Conservation (phyloP, 2,797 vertebrate genomes). For the Setipinna tenuifilis region DNA sequence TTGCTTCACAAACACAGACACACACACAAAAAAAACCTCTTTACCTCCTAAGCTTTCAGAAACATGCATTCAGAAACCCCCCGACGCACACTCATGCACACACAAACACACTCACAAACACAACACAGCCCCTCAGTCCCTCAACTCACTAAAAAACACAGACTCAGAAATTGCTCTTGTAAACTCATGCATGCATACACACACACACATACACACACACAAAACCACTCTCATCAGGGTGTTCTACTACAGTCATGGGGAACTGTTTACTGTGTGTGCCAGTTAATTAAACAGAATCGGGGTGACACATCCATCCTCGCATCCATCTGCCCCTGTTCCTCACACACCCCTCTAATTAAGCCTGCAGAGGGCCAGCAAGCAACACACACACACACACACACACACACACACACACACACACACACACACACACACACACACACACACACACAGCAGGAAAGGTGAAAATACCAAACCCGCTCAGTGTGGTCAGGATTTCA, state of each 20-base stretch:
- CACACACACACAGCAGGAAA: background rate
- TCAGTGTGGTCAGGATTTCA: background rate
- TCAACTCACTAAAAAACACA: background rate
- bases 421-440: background rate
- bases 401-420: no score
- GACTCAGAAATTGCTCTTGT: background rate
- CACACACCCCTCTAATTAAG: conserved; percentile 33
- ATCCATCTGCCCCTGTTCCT: conserved; percentile 42
- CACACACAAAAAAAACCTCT: no score
- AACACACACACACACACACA: background rate
- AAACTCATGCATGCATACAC: background rate
- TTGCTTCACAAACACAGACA: no score
- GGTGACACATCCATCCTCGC: conserved; percentile 66
- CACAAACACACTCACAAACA: conserved; percentile 50
- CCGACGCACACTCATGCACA: conserved; percentile 45
- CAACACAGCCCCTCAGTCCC: no score
- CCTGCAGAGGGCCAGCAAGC: background rate
- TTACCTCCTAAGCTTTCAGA: no score
- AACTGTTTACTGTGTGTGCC: conserved; percentile 63
- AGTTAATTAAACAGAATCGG: conserved; percentile 72
- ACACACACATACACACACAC: conserved; percentile 54
- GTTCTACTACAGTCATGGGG: conserved; percentile 55
- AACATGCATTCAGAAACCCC: no score
- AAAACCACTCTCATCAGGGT: conserved; percentile 79
- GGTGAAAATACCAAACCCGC: background rate